Percentiles rank a stretch among this genome's conserved stretches.
Conservation (phyloP, 2,113 vertebrate species). For the Hirundichthys speculiger region DNA sequence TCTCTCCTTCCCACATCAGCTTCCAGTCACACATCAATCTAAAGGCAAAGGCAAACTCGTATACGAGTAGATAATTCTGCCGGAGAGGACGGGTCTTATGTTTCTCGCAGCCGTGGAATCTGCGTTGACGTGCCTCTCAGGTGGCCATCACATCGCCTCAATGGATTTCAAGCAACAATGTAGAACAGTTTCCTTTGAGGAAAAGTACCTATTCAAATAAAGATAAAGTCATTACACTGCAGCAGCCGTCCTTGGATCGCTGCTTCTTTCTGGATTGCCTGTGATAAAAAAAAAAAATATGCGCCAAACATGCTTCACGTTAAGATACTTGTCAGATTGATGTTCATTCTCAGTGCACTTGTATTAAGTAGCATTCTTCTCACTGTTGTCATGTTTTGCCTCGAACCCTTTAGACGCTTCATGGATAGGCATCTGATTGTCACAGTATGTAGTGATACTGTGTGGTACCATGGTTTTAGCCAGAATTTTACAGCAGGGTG, state of each 20-base stretch:
- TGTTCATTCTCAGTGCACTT: slow-evolving; percentile 38
- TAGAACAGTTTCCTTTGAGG: slow-evolving; percentile 61
- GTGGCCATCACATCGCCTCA: slow-evolving; percentile 62
- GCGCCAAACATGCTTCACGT: slow-evolving; percentile 52
- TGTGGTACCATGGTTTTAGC: too few relatives aligned
- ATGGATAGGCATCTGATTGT: too few relatives aligned
- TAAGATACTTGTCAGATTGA: slow-evolving; percentile 52
- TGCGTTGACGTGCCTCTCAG: slow-evolving; percentile 50
- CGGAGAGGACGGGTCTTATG: slow-evolving; percentile 49
- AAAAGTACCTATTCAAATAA: slow-evolving; percentile 52
- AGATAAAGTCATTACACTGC: slow-evolving; percentile 65
- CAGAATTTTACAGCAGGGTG: too few relatives aligned
- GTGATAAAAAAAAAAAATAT: slow-evolving; percentile 49
- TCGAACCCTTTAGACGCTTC: too few relatives aligned
- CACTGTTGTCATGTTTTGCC: slow-evolving; percentile 16
- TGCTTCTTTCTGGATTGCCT: slow-evolving; percentile 46
- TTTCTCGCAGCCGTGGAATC: slow-evolving; percentile 52
- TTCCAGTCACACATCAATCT: slow-evolving; percentile 50
- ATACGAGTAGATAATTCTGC: slow-evolving; percentile 52
- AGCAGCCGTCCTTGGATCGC: slow-evolving; percentile 64
- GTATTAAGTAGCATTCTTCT: slow-evolving; percentile 28
- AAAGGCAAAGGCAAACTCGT: slow-evolving; percentile 51
- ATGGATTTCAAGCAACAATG: slow-evolving; percentile 61
- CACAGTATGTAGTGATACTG: too few relatives aligned
- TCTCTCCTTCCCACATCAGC: slow-evolving; percentile 49